A percentile compares a stretch with the other conserved stretches of the same genome.
Conservation (phyloP, 2,888 invertebrate species). For the Salticus scenicus region DNA sequence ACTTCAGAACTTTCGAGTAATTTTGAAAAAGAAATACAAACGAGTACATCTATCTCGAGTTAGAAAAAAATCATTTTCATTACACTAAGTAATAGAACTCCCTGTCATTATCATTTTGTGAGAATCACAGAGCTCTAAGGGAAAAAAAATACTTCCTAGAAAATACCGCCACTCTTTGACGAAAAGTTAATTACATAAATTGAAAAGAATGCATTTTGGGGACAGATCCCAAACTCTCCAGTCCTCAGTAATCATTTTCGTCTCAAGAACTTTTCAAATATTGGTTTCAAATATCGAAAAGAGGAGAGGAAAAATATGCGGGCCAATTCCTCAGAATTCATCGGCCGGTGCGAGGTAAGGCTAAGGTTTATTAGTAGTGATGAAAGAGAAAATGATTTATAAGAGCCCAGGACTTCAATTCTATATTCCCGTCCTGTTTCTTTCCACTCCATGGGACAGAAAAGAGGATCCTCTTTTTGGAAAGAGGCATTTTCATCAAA, state of each 20-base stretch:
- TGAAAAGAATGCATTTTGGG: not conserved
- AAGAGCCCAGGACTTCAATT: not conserved
- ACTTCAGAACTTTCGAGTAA: no score
- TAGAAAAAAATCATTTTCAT: no score
- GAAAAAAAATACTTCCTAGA: not conserved
- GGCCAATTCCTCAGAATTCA: not conserved
- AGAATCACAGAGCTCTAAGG: no score
- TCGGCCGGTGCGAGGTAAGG: not conserved
- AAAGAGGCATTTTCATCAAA: not conserved
- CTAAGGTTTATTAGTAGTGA: not conserved
- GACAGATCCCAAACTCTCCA: not conserved
- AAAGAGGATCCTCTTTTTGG: not conserved
- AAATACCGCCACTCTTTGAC: not conserved
- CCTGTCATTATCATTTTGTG: no score
- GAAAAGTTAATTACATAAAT: not conserved
- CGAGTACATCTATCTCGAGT: no score
- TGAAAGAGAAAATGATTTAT: not conserved
- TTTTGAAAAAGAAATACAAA: no score
- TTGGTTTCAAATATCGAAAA: conserved; percentile 1
- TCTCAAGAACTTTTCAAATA: conserved; percentile 1
- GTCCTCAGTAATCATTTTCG: not conserved
- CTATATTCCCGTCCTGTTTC: not conserved
- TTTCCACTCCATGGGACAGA: not conserved
- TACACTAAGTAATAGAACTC: no score
- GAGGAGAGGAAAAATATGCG: no score